Evolutionary conservation across 2,888 invertebrate species (phyloP).

Genomic region (Ophonus ardosiacus): DNA sequence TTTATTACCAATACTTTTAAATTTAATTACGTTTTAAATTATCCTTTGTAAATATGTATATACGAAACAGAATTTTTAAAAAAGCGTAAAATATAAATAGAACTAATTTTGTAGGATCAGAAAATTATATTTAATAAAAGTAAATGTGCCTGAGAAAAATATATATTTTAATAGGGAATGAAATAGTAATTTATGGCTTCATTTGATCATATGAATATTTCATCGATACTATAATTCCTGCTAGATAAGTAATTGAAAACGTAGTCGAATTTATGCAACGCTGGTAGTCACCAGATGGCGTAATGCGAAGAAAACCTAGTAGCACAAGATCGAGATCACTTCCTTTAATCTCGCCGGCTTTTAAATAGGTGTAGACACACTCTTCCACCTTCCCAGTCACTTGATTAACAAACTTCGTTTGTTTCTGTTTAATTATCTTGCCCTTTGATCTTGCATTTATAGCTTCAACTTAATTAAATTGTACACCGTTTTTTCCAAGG

Average conservation of each 20-base stretch:
- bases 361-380: slow-evolving; percentile 9
- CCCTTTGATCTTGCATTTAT: slow-evolving; percentile 44
- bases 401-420: slow-evolving; percentile 53
- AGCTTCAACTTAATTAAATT: slow-evolving; percentile 46
- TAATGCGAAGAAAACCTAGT: not conserved
- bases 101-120: not conserved
- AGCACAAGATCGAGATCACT: not conserved
- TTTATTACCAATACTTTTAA: too few relatives aligned
- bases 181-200: slow-evolving; percentile 30
- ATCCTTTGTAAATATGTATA: too few relatives aligned
- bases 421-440: slow-evolving; percentile 44
- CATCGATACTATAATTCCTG: slow-evolving; percentile 6
- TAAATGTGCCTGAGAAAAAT: not conserved
- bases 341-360: slow-evolving; percentile 1
- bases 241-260: slow-evolving; percentile 33
- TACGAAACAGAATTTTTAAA: too few relatives aligned
- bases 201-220: slow-evolving; percentile 13
- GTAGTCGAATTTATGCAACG: slow-evolving; percentile 35
- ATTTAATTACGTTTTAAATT: too few relatives aligned
- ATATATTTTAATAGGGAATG: not conserved
- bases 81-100: too few relatives aligned
- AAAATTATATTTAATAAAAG: not conserved
- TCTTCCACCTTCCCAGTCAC: slow-evolving; percentile 25
- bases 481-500: slow-evolving; percentile 11
- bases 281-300: not conserved